Conservation (phyloP, 2,113 vertebrate genomes). For the Embiotoca jacksoni region DNA sequence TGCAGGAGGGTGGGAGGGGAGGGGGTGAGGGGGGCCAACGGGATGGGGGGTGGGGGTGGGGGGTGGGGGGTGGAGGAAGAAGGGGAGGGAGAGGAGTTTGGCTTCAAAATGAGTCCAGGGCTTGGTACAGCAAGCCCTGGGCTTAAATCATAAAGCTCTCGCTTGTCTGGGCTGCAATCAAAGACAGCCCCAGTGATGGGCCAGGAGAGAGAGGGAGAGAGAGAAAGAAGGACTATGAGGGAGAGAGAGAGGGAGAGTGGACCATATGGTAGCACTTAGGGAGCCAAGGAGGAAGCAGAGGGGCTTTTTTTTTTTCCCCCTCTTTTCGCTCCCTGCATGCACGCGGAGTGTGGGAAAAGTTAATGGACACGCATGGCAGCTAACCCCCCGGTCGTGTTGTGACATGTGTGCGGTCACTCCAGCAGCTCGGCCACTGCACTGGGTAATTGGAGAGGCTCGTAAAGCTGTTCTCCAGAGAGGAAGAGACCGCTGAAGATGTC, state of each 20-base stretch:
- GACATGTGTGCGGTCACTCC: conserved; percentile 86
- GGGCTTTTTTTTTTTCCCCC: conserved; percentile 70
- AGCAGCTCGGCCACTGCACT: conserved; percentile 78
- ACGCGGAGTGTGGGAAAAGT: conserved; percentile 94
- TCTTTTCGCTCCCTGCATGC: conserved; percentile 76
- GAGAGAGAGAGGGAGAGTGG: conserved; percentile 70
- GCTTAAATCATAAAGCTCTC: conserved; percentile 91
- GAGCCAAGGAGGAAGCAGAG: conserved; percentile 90
- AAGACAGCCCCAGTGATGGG: conserved; percentile 83
- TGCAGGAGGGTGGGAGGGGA: conserved; percentile 73
- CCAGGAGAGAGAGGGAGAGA: conserved; percentile 66
- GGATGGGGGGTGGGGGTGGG: background rate
- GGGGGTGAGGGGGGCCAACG: conserved; percentile 15
- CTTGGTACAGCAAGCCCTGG: conserved; percentile 89
- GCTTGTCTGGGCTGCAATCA: conserved; percentile 90
- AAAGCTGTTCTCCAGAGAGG: conserved; percentile 80
- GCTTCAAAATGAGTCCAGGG: conserved; percentile 90
- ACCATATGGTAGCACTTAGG: conserved; percentile 97
- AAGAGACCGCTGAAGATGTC: conserved; percentile 72
- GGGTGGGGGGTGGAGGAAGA: conserved; percentile 23
- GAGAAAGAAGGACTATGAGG: conserved; percentile 59
- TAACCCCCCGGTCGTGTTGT: conserved; percentile 87
- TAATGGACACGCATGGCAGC: conserved; percentile 94
- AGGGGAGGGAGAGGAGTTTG: conserved; percentile 81
- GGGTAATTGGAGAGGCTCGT: conserved; percentile 82